A percentile compares a stretch with the other conserved stretches of the same genome.
phyloP scores from a whole-genome alignment of 2,113 vertebrate genomes.

The Peromyscus polionotus region DNA sequence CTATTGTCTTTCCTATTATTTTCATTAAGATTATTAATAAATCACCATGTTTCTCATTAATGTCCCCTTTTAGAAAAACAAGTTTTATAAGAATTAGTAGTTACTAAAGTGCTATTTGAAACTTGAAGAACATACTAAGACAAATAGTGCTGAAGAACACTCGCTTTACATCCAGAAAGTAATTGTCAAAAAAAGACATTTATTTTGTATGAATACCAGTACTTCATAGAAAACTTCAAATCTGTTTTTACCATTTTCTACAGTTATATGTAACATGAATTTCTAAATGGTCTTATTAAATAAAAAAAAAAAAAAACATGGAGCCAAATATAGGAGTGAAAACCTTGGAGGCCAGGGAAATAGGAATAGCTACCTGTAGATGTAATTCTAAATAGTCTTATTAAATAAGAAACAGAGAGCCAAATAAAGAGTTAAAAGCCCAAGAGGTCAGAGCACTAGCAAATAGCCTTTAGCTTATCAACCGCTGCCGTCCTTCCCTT shows the following conservation, averaged over 20 bases:
- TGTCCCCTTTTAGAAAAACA: neutral
- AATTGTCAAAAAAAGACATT: constrained; percentile 22
- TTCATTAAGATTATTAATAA: constrained; percentile 22
- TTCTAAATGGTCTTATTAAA: no score
- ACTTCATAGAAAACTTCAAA: neutral
- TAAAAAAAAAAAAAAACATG: no score
- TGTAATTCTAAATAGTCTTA: no score
- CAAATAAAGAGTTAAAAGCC: no score
- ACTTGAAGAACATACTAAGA: constrained; percentile 9
- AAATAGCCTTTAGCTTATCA: no score
- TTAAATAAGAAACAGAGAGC: no score
- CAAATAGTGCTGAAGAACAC: neutral
- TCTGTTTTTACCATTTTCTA: constrained; percentile 23
- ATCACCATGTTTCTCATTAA: neutral
- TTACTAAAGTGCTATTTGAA: constrained; percentile 43
- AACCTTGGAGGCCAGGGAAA: no score
- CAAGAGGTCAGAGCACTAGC: no score
- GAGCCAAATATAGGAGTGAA: no score
- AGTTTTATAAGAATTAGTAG: neutral
- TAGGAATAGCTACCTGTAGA: no score
- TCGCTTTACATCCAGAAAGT: constrained; percentile 50
- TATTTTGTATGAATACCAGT: neutral
- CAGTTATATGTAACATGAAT: no score
- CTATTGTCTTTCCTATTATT: neutral
- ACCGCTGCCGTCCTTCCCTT: no score